phyloP scores from a whole-genome alignment of 2,888 invertebrate species.

The Mongoloraphidia duomilia region DNA sequence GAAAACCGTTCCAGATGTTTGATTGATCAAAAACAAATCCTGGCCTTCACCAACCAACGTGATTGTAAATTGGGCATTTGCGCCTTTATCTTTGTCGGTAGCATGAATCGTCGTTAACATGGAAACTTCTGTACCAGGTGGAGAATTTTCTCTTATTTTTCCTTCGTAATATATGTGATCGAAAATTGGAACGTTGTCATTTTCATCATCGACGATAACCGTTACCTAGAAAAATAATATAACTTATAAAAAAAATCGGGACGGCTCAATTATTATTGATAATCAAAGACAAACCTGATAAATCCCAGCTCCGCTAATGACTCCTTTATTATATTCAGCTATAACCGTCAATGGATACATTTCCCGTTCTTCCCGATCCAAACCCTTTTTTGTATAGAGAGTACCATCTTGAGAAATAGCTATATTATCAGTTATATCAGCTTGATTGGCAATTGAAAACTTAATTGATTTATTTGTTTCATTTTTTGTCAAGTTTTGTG shows the following conservation, averaged over 20 bases:
- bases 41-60: conserved; percentile 61
- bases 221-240: conserved; percentile 32
- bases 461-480: conserved; percentile 37
- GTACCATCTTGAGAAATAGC: conserved; percentile 66
- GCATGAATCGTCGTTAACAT: conserved; percentile 54
- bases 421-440: conserved; percentile 66
- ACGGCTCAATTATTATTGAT: neutral
- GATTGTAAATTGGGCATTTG: conserved; percentile 53
- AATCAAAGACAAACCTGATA: conserved; percentile 42
- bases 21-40: conserved; percentile 55
- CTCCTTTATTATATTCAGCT: conserved; percentile 58
- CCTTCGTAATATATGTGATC: conserved; percentile 58
- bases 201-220: conserved; percentile 69
- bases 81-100: conserved; percentile 53
- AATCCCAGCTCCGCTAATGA: conserved; percentile 51
- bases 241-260: neutral
- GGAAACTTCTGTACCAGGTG: conserved; percentile 50
- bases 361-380: conserved; percentile 62
- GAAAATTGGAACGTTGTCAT: conserved; percentile 76
- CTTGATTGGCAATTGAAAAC: conserved; percentile 69
- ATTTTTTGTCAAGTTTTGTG: conserved; percentile 33
- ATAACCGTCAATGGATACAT: conserved; percentile 65
- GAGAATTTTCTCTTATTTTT: conserved; percentile 62
- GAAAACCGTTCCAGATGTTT: conserved; percentile 43
- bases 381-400: conserved; percentile 57